phyloP scores from a whole-genome alignment of 2,888 invertebrate genomes.

The Drosophila limbata region DNA sequence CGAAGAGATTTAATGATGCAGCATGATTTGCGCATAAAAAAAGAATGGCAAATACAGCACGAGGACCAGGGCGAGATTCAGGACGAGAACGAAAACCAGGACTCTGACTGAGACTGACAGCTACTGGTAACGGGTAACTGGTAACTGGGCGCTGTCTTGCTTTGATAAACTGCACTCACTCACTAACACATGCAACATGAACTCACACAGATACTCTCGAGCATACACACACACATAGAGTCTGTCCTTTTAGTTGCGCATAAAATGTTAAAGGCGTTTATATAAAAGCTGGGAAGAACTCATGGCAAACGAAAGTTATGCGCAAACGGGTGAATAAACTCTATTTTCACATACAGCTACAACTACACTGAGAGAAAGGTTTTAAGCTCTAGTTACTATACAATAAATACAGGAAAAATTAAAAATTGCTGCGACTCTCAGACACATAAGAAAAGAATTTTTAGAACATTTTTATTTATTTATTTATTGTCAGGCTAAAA shows the following conservation, averaged over 20 bases:
- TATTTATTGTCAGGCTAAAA: too few species aligned
- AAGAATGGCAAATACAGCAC: constrained; percentile 40
- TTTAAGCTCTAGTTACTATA: neutral
- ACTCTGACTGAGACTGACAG: constrained; percentile 54
- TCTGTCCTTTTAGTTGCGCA: constrained; percentile 51
- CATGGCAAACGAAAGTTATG: constrained; percentile 52
- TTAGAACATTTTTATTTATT: too few species aligned
- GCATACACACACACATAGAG: constrained; percentile 7
- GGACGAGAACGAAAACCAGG: constrained; percentile 13
- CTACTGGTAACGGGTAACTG: constrained; percentile 39
- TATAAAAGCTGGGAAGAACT: constrained; percentile 29
- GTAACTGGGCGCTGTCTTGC: constrained; percentile 61
- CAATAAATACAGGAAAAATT: too few species aligned
- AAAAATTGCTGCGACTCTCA: too few species aligned
- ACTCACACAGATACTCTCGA: constrained; percentile 7
- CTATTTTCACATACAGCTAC: constrained; percentile 13
- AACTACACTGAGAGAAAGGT: constrained; percentile 33
- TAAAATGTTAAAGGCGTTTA: constrained; percentile 62
- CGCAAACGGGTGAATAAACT: constrained; percentile 67
- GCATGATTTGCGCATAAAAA: constrained; percentile 81
- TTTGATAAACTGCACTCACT: constrained; percentile 70
- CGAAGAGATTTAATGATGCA: constrained; percentile 80
- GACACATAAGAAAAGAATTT: too few species aligned
- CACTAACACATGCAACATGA: constrained; percentile 14
- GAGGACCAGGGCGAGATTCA: constrained; percentile 2